A percentile compares a stretch with the other conserved stretches of the same genome.
Conservation (phyloP, 2,888 invertebrate genomes). For the Spodoptera exigua region DNA sequence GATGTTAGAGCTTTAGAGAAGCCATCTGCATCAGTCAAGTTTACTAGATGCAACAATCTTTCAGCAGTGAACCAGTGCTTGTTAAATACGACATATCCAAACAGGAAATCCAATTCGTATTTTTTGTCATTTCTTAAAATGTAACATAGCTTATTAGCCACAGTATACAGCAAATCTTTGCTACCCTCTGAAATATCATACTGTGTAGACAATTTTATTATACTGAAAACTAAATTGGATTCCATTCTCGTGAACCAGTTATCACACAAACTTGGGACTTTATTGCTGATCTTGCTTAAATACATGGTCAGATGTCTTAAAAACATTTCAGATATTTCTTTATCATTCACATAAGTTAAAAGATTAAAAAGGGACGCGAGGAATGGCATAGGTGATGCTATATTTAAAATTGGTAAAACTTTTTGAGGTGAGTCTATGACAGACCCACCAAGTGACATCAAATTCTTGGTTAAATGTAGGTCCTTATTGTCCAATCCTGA, state of each 20-base stretch:
- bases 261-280: conserved; percentile 79
- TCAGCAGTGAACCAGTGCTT: conserved; percentile 89
- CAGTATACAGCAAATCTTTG: conserved; percentile 86
- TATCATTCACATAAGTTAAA: conserved; percentile 70
- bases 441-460: conserved; percentile 74
- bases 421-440: conserved; percentile 76
- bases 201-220: conserved; percentile 80
- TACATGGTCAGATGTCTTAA: conserved; percentile 80
- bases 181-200: conserved; percentile 77
- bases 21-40: conserved; percentile 80
- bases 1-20: conserved; percentile 77
- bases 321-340: conserved; percentile 76
- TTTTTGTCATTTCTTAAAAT: conserved; percentile 90
- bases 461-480: conserved; percentile 75
- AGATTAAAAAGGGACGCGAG: conserved; percentile 79
- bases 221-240: conserved; percentile 86
- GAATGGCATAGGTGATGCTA: conserved; percentile 79
- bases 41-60: conserved; percentile 87
- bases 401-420: conserved; percentile 78
- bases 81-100: conserved; percentile 90
- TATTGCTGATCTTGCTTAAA: conserved; percentile 75
- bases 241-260: conserved; percentile 92
- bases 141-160: conserved; percentile 90
- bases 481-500: conserved; percentile 77
- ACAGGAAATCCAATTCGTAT: conserved; percentile 88